A percentile compares a stretch with the other conserved stretches of the same genome.
phyloP scores from a whole-genome alignment of 1,140 invertebrate genomes.

The Drosophila nigromelanica region DNA sequence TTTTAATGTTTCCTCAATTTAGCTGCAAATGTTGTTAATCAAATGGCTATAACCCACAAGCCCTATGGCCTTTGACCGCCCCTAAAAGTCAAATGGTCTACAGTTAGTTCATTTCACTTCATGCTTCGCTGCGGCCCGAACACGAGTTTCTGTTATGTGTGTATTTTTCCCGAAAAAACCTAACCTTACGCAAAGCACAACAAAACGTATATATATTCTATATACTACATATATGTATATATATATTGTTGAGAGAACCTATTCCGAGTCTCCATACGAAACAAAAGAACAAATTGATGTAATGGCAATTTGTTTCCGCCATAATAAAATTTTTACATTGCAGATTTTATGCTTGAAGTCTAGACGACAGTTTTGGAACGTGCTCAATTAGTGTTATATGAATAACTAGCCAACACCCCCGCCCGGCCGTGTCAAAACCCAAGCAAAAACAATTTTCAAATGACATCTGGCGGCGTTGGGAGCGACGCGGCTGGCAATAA shows the following conservation, averaged over 20 bases:
- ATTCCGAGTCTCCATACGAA: slow-evolving; percentile 31
- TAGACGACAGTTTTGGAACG: slow-evolving; percentile 79
- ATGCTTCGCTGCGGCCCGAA: slow-evolving; percentile 29
- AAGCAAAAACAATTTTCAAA: slow-evolving; percentile 52
- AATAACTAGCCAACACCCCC: slow-evolving; percentile 24
- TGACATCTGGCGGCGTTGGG: slow-evolving; percentile 40
- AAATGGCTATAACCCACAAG: slow-evolving; percentile 17
- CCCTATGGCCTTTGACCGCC: slow-evolving; percentile 18
- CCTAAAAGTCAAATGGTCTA: neutral
- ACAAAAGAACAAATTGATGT: slow-evolving; percentile 49
- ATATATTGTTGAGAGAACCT: slow-evolving; percentile 14
- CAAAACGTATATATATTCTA: neutral
- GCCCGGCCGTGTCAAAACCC: neutral
- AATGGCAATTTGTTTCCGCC: slow-evolving; percentile 63
- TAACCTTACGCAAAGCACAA: slow-evolving; percentile 58
- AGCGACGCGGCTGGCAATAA: slow-evolving; percentile 32
- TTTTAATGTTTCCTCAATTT: slow-evolving; percentile 73
- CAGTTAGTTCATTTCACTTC: slow-evolving; percentile 55
- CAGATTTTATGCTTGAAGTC: slow-evolving; percentile 79
- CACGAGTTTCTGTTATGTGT: slow-evolving; percentile 25
- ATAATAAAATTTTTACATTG: slow-evolving; percentile 72
- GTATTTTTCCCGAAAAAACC: slow-evolving; percentile 42
- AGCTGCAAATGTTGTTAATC: slow-evolving; percentile 30
- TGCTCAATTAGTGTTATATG: slow-evolving; percentile 68
- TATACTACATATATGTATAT: neutral